Evolutionary conservation across 2,113 vertebrate genomes (phyloP), one percentile per base, ranked within the genome.

Genomic region (Tragulus kanchil): DNA sequence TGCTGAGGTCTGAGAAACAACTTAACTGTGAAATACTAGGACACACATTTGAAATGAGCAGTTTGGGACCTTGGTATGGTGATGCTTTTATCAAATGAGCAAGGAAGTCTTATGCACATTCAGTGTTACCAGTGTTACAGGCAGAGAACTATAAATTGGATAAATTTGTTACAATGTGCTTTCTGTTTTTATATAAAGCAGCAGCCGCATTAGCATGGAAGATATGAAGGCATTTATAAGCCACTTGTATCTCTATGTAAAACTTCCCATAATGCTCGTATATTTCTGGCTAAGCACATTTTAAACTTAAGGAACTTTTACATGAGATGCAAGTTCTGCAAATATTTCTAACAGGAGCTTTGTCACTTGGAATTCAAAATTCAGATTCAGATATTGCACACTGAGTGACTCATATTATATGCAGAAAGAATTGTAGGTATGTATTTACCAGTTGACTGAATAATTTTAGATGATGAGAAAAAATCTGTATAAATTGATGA

Each of bases 281-380:
- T 75, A 87, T 84, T 94, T 95, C 91, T 93, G 56, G 16, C 58
- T 83, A 93, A 83, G 52, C 16, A 92, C 31, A 79, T 84, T 95
- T 93, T 89, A 83, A 94, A 91, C 64, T 58, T 86, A 65, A 25
- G 54, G 28, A 89, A 93, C 1, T 85, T 97, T 96, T 90, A 85
- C 97, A 96, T 89, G 75, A 92, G 21, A 36, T 95, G 23, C 56
- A 93, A 67, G 5, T 26, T 93, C 19, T 84, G 56, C 31, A 96
- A 59, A 87, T 91, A 95, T 89, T 93, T 78, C 23, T 94, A 95
- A 93, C 87, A 75, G 8, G n/a, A 36, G n/a, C 59, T 89, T 94
- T 95, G 19, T 28, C 87, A 89, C 52, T 89, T 93, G 75, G n/a
- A 79, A 25, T 90, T 97, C 59, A 65, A 89, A 97, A 73, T 95